Conservation (phyloP, 1,140 invertebrate genomes). For the Megalonaias nervosa region DNA sequence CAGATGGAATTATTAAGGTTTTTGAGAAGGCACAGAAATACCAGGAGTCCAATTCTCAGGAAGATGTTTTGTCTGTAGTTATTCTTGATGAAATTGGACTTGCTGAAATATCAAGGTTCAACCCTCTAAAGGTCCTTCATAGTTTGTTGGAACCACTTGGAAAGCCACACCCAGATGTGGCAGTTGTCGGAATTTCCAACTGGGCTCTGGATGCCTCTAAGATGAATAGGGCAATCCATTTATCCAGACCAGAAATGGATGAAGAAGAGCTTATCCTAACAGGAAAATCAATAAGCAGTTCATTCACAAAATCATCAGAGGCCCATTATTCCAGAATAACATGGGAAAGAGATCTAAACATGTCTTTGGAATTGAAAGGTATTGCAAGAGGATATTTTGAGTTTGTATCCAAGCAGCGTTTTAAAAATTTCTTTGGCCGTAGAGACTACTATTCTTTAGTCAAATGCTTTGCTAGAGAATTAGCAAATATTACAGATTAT, state of each 20-base stretch:
- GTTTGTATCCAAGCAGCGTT: constrained; percentile 18
- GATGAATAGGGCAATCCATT: constrained; percentile 49
- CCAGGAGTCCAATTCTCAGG: constrained; percentile 51
- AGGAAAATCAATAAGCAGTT: constrained; percentile 28
- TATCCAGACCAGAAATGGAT: constrained; percentile 43
- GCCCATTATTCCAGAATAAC: no score
- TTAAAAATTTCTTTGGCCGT: constrained; percentile 53
- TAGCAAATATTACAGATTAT: not conserved
- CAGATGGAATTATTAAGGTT: no score
- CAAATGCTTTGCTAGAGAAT: constrained; percentile 11
- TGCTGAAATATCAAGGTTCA: constrained; percentile 58
- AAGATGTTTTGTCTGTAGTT: constrained; percentile 60
- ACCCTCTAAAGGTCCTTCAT: constrained; percentile 63
- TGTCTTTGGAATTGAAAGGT: not conserved
- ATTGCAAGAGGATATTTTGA: constrained; percentile 46
- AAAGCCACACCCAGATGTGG: constrained; percentile 10
- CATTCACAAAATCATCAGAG: constrained; percentile 3
- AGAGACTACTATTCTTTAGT: constrained; percentile 54
- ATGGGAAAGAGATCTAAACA: not conserved
- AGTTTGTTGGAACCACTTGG: constrained; percentile 33
- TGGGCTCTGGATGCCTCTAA: constrained; percentile 56
- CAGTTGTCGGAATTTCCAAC: constrained; percentile 52
- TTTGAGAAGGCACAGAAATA: constrained; percentile 22
- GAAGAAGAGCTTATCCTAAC: constrained; percentile 36
- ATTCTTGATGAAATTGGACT: constrained; percentile 66